phyloP scores from a whole-genome alignment of 1,140 invertebrate species.

The Lucilia sericata region DNA sequence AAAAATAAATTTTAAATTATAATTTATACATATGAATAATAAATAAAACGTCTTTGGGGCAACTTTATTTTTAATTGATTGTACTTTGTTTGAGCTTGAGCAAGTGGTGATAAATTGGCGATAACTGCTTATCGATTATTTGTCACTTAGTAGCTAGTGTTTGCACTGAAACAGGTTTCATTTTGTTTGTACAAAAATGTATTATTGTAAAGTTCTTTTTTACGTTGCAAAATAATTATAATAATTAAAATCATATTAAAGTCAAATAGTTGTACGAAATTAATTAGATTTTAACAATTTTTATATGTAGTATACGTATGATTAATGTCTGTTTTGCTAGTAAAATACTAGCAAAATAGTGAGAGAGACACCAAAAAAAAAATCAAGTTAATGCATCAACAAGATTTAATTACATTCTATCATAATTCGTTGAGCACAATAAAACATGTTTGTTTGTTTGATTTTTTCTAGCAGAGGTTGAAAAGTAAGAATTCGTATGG shows the following conservation, averaged over 20 bases:
- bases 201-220: not conserved
- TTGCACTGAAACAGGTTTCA: not conserved
- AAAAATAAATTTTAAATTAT: too few species aligned
- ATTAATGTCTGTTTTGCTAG: conserved; percentile 17
- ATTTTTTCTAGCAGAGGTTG: not conserved
- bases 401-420: conserved; percentile 65
- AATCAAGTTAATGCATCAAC: conserved; percentile 59
- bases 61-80: too few species aligned
- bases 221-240: not conserved
- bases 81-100: too few species aligned
- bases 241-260: conserved; percentile 13
- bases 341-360: not conserved
- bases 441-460: conserved; percentile 38
- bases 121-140: conserved; percentile 5
- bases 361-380: not conserved
- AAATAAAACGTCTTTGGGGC: too few species aligned
- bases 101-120: not conserved
- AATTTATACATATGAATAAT: too few species aligned
- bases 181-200: not conserved
- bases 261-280: not conserved
- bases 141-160: not conserved
- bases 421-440: conserved; percentile 57
- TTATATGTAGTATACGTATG: not conserved
- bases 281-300: conserved; percentile 13
- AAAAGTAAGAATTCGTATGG: not conserved